phyloP scores from a whole-genome alignment of 2,888 invertebrate genomes.

The Blastobasis adustella region DNA sequence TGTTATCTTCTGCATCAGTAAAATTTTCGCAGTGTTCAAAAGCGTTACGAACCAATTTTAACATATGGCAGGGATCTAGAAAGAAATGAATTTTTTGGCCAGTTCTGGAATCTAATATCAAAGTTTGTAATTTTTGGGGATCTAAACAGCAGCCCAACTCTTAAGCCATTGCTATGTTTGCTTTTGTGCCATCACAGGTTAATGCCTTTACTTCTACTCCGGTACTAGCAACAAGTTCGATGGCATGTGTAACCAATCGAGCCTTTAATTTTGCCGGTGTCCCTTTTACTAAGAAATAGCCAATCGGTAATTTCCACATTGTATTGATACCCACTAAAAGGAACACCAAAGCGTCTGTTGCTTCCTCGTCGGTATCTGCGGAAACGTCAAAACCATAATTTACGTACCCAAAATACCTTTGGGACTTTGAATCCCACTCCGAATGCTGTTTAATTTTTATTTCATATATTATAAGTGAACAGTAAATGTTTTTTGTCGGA shows the following conservation, averaged over 20 bases:
- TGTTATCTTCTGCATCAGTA: neutral
- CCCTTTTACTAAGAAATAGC: neutral
- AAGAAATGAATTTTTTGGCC: slow-evolving; percentile 2
- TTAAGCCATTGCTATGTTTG: slow-evolving; percentile 16
- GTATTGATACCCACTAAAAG: neutral
- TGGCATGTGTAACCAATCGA: neutral
- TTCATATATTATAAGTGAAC: slow-evolving; percentile 10
- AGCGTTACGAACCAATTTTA: slow-evolving; percentile 14
- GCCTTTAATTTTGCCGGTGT: neutral
- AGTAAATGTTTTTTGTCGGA: neutral
- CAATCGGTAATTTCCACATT: slow-evolving; percentile 2
- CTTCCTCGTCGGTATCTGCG: slow-evolving; percentile 6
- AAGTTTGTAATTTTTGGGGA: slow-evolving; percentile 1
- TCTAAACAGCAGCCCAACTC: slow-evolving; percentile 12
- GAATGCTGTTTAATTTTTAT: slow-evolving; percentile 10
- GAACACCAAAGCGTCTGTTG: slow-evolving; percentile 2
- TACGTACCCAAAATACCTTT: slow-evolving; percentile 6
- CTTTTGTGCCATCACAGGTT: slow-evolving; percentile 19
- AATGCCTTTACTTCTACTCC: slow-evolving; percentile 12
- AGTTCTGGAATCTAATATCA: slow-evolving; percentile 1
- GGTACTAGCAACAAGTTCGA: slow-evolving; percentile 2
- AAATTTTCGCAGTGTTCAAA: slow-evolving; percentile 8
- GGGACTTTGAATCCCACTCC: neutral
- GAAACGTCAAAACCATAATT: slow-evolving; percentile 10
- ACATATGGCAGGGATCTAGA: slow-evolving; percentile 12